Evolutionary conservation across 2,888 invertebrate species (phyloP).

Genomic region (Ornithoptera priamus): DNA sequence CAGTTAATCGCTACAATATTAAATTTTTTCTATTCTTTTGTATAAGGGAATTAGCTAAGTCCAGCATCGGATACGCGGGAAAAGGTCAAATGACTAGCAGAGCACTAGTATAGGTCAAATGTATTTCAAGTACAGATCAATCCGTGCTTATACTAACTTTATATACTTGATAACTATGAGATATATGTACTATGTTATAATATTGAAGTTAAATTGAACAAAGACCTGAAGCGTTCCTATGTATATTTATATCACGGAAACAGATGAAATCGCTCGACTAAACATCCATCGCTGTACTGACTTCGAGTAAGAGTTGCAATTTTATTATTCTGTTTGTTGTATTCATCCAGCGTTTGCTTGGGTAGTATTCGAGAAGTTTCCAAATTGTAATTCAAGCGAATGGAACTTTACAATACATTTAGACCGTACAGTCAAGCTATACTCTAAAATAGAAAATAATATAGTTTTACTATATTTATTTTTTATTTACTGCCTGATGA

Average conservation of each 20-base stretch:
- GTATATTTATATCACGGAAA: conserved; percentile 3
- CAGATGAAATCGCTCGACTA: conserved; percentile 2
- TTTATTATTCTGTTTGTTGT: conserved; percentile 29
- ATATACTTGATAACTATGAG: conserved; percentile 5
- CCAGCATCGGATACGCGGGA: too few species aligned
- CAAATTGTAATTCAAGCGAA: conserved; percentile 14
- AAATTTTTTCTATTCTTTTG: too few species aligned
- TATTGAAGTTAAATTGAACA: conserved; percentile 4
- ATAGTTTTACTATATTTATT: too few species aligned
- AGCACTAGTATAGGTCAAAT: too few species aligned
- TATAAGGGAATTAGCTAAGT: too few species aligned
- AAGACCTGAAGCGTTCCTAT: background rate
- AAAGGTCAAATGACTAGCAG: too few species aligned
- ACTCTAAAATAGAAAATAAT: too few species aligned
- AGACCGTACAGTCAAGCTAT: background rate
- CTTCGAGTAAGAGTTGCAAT: conserved; percentile 12
- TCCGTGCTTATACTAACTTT: too few species aligned
- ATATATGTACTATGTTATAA: conserved; percentile 6
- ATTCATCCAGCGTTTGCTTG: conserved; percentile 4
- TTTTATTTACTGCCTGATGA: too few species aligned
- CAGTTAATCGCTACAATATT: too few species aligned
- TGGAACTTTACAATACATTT: background rate
- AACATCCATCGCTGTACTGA: conserved; percentile 7
- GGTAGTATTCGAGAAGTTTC: conserved; percentile 13
- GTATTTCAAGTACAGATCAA: too few species aligned